Evolutionary conservation across 2,888 invertebrate species (phyloP).

Genomic region (Metalampra italica): DNA sequence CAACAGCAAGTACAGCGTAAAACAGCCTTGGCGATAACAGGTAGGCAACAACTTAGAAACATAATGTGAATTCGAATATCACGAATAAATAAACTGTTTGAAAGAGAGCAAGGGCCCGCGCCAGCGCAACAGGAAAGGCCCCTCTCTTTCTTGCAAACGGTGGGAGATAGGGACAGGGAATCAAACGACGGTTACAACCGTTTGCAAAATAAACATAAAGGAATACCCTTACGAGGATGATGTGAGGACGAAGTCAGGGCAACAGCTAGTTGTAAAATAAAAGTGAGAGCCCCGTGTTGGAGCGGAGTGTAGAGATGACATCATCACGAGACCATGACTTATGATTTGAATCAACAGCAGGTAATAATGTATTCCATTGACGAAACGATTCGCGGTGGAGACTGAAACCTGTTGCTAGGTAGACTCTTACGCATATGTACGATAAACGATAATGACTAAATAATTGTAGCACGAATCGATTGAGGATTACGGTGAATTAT

Average conservation of each 20-base stretch:
- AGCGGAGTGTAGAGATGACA: slow-evolving; percentile 18
- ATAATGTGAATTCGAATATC: slow-evolving; percentile 16
- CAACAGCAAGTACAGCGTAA: slow-evolving; percentile 17
- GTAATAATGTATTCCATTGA: slow-evolving; percentile 43
- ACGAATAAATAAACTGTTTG: slow-evolving; percentile 26
- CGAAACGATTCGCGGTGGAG: slow-evolving; percentile 32
- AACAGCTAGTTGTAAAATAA: slow-evolving; percentile 34
- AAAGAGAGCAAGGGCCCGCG: slow-evolving; percentile 47
- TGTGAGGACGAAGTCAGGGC: too few species aligned
- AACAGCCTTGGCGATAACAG: slow-evolving; percentile 21
- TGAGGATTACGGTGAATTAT: slow-evolving; percentile 1
- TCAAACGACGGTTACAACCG: slow-evolving; percentile 66
- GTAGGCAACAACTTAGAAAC: slow-evolving; percentile 14
- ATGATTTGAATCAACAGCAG: slow-evolving; percentile 64
- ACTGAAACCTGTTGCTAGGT: slow-evolving; percentile 43
- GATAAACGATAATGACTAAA: slow-evolving; percentile 24
- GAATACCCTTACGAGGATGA: too few species aligned
- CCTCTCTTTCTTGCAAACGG: slow-evolving; percentile 36
- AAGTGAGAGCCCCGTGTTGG: slow-evolving; percentile 52
- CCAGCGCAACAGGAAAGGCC: slow-evolving; percentile 54
- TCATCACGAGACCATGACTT: slow-evolving; percentile 72
- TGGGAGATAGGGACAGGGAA: slow-evolving; percentile 50
- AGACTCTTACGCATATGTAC: slow-evolving; percentile 13
- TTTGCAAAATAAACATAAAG: slow-evolving; percentile 60
- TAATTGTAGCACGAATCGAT: neutral